phyloP scores from a whole-genome alignment of 2,113 vertebrate species.

The Embiotoca jacksoni region DNA sequence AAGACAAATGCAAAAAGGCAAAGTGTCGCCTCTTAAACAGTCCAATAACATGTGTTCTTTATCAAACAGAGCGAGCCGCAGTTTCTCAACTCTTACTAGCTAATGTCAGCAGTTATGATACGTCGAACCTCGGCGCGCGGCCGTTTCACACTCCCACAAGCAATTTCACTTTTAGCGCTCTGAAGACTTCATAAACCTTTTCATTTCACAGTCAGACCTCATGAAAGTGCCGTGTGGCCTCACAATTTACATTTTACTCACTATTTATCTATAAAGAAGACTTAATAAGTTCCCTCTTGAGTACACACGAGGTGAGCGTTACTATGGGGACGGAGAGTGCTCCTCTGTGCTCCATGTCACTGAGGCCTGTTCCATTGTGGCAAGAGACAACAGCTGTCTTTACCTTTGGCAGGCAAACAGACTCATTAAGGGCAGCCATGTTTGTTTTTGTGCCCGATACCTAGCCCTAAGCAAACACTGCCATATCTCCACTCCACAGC shows the following conservation, averaged over 20 bases:
- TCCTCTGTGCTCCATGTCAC: slow-evolving; percentile 61
- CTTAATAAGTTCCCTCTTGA: slow-evolving; percentile 72
- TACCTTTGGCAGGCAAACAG: slow-evolving; percentile 85
- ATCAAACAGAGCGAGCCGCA: slow-evolving; percentile 55
- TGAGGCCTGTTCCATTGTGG: slow-evolving; percentile 75
- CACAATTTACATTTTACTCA: slow-evolving; percentile 74
- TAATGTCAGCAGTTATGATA: slow-evolving; percentile 49
- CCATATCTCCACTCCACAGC: slow-evolving; percentile 81
- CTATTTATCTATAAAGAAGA: slow-evolving; percentile 70
- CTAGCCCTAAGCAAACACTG: slow-evolving; percentile 84
- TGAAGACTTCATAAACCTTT: slow-evolving; percentile 67
- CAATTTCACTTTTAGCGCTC: slow-evolving; percentile 61
- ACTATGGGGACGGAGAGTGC: slow-evolving; percentile 76
- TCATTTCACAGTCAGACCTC: slow-evolving; percentile 60
- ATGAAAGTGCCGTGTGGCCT: slow-evolving; percentile 57
- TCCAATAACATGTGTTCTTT: slow-evolving; percentile 53
- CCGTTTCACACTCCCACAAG: slow-evolving; percentile 62
- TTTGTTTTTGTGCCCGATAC: slow-evolving; percentile 86
- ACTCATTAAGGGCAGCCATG: slow-evolving; percentile 82
- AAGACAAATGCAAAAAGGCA: slow-evolving; percentile 42
- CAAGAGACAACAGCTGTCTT: slow-evolving; percentile 83
- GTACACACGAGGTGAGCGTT: slow-evolving; percentile 73
- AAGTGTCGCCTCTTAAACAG: slow-evolving; percentile 5
- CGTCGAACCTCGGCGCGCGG: slow-evolving; percentile 35
- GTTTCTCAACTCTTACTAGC: slow-evolving; percentile 47